Conservation (phyloP, 2,797 vertebrate genomes). For the Alouatta caraya region DNA sequence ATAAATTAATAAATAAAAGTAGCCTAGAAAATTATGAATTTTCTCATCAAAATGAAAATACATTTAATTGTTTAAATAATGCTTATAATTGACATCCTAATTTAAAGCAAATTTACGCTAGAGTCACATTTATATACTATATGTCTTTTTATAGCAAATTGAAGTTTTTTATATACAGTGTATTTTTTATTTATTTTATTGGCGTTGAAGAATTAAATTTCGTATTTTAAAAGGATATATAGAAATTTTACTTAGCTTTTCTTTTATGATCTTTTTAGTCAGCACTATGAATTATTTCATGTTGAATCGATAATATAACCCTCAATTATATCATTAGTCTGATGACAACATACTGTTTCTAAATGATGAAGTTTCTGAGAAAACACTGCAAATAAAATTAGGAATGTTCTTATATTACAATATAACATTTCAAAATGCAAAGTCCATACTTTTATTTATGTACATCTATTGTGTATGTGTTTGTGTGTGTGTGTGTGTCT, state of each 20-base stretch:
- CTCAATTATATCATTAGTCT: constrained; percentile 13
- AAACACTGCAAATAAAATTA: neutral
- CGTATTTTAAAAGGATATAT: neutral
- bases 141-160: constrained; percentile 26
- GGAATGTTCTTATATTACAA: neutral
- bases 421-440: neutral
- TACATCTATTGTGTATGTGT: neutral
- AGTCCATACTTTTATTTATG: neutral
- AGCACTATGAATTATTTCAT: constrained; percentile 20
- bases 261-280: constrained; percentile 39
- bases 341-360: constrained; percentile 1
- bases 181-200: constrained; percentile 39
- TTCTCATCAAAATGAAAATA: neutral
- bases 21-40: neutral
- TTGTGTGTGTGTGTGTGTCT: neutral
- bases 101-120: constrained; percentile 22
- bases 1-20: neutral
- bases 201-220: neutral
- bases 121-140: neutral
- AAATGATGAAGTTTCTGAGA: neutral
- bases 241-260: neutral
- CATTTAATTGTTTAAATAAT: neutral
- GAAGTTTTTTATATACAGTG: neutral
- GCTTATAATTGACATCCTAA: neutral
- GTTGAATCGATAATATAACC: constrained; percentile 11